These are phyloP conservation scores for Sarcophaga peregrina DNA, from an alignment of 1,140 invertebrate genomes.

Conservation along the genomic window DNA sequence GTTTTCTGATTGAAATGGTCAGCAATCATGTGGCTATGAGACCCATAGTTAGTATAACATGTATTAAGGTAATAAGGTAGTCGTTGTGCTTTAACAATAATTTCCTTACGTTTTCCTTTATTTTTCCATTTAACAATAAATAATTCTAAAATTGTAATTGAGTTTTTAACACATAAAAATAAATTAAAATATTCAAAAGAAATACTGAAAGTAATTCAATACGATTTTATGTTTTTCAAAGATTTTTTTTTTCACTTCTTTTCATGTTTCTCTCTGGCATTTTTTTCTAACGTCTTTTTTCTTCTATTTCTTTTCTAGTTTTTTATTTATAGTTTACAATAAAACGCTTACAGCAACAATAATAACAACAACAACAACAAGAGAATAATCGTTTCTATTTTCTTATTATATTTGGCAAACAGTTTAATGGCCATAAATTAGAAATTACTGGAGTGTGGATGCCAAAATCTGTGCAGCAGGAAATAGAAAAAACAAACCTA, in stretches of 20 bases:
- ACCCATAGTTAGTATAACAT: too few relatives aligned
- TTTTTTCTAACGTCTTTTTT: neutral
- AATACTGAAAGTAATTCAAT: neutral
- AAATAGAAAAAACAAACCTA: too few relatives aligned
- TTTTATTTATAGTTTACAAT: neutral
- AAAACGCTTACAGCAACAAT: neutral
- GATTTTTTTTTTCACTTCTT: too few relatives aligned
- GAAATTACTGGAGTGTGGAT: conserved; percentile 1
- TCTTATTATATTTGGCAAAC: conserved; percentile 16
- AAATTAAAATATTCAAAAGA: conserved; percentile 17
- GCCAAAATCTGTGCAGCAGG: neutral
- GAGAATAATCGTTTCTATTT: neutral
- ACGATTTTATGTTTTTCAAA: neutral
- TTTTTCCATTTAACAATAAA: too few relatives aligned
- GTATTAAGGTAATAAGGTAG: too few relatives aligned
- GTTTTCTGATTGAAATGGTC: too few relatives aligned
- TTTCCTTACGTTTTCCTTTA: too few relatives aligned
- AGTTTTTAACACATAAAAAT: conserved; percentile 27
- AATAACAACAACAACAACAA: neutral
- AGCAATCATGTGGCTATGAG: too few relatives aligned
- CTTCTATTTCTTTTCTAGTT: neutral
- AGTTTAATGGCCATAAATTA: neutral
- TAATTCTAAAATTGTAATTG: conserved; percentile 17
- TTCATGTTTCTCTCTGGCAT: too few relatives aligned
- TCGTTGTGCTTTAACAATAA: too few relatives aligned